Base-by-base conservation (phyloP, 2,113 vertebrate genomes). In the Lethenteron reissneri region DNA sequence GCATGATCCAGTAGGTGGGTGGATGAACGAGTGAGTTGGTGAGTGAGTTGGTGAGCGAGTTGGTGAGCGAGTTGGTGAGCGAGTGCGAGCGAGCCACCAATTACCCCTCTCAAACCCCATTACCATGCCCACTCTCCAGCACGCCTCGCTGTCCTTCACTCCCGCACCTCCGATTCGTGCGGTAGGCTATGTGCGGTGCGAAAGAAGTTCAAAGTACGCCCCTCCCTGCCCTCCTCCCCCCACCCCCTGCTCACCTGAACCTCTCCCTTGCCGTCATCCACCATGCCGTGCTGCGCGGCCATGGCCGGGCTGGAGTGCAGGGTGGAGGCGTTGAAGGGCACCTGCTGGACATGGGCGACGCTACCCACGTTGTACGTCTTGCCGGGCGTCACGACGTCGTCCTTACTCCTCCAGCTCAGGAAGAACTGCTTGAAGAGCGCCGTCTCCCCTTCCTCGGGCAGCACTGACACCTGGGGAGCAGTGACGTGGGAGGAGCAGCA, bases 381-480 rank as follows among this genome's bases (percentile, higher is more conserved):
- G 10, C 75, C 60, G 1, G 76, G 79, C 25, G 82, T 78, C 1
- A 76, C 80, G 71, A 75, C 80, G 76, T 84, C 71, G 14, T 80
- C 73, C 59, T 79, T 81, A 75, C 81, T 81, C 74, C 77, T 71
- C 83, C 83, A 85, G 74, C 81, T 76, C n/a, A 71, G 75, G 71
- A 85, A 85, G 79, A 83, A 85, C 72, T 83, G 79, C 74, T 83
- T 84, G 60, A 85, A 85, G 13, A 84, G 58, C 17, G 79, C 75
- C 57, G 75, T 78, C 78, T 85, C 84, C 1, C 73, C 75, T 21
- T 79, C 79, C 13, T 77, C 78, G 10, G 83, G 78, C 56, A 85
- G 11, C 1, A 85, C 12, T 57, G 79, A 75, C 71, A 84, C 71
- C 83, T 85, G 78, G 71, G 70, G 1, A 71, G 59, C 9, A 73